Conservation (phyloP, 2,113 vertebrate species). For the Perca schrenkii region DNA sequence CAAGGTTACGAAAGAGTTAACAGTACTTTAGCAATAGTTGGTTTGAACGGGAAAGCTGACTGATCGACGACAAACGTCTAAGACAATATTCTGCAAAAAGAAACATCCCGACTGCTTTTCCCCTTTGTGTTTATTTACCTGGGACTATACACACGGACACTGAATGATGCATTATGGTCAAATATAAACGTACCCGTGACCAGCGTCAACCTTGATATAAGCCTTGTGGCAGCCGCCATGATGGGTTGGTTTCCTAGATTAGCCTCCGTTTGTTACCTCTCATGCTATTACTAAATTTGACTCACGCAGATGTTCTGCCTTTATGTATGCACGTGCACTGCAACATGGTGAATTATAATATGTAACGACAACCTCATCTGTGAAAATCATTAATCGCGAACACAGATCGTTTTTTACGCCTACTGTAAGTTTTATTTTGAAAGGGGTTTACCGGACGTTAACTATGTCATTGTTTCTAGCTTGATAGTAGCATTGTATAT, state of each 20-base stretch:
- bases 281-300: background rate
- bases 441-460: background rate
- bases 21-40: background rate
- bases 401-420: too few species aligned
- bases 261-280: background rate
- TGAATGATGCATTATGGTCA: rapidly evolving
- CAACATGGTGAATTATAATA: too few species aligned
- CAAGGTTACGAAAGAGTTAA: background rate
- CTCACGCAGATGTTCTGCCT: too few species aligned
- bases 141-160: background rate
- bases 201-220: slow-evolving; percentile 81
- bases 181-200: slow-evolving; percentile 79
- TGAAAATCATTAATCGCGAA: too few species aligned
- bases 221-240: slow-evolving; percentile 79
- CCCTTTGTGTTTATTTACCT: too few species aligned
- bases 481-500: too few species aligned
- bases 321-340: too few species aligned
- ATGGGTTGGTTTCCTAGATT: background rate
- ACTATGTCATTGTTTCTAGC: background rate
- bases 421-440: background rate
- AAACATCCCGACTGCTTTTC: rapidly evolving
- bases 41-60: background rate
- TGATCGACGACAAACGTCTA: background rate
- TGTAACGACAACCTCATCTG: too few species aligned
- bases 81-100: background rate